Base-by-base conservation (phyloP, 2,113 vertebrate species). In the Gracilinanus agilis region DNA sequence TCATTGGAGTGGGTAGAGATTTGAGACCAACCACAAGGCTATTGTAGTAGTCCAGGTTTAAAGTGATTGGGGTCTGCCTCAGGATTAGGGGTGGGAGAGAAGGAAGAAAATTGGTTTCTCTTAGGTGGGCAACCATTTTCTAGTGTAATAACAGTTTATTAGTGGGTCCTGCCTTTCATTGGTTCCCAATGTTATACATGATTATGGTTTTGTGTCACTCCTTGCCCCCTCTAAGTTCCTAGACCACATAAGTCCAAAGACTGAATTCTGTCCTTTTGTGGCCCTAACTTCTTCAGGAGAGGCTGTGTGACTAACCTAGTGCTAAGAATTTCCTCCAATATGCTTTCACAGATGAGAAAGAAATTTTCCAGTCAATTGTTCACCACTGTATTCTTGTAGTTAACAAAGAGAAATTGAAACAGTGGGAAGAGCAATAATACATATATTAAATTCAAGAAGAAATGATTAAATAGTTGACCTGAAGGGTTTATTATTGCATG, bases 361-460 rank as follows among this genome's bases (percentile, higher is more conserved):
- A 34, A 83, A 19, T 34, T 23, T 83, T 13, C 54, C 44, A 24
- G 19, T 89, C 27, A 90, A 54, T 34, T 75, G 44, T 91, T 94
- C 67, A 29, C 95, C 67, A 93, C 95, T 44, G 2, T 92, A 8
- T 94, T 94, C 67, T 61, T 93, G 83, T 94, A 54, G 53, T 93
- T 93, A 92, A 49, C 3, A 29, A 13, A 24, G 90, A 53, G 92
- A 92, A 90, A 90, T 83, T 23, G n/a, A n/a, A 25, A 83, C 16
- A 83, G 40, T 40, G n/a, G n/a, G 92, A 89, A 93, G 34, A 53
- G 88, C 2, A 23, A 7, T 94, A 92, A 34, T 83, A 56, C 44
- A 5, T 88, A 53, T 55, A 49, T 67, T 19, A 83, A 88, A 96
- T 89, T 34, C 58, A 89, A 89, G 44, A 83, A 90, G 67, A 94